Conservation (phyloP, 2,113 vertebrate species). For the Perca flavescens region DNA sequence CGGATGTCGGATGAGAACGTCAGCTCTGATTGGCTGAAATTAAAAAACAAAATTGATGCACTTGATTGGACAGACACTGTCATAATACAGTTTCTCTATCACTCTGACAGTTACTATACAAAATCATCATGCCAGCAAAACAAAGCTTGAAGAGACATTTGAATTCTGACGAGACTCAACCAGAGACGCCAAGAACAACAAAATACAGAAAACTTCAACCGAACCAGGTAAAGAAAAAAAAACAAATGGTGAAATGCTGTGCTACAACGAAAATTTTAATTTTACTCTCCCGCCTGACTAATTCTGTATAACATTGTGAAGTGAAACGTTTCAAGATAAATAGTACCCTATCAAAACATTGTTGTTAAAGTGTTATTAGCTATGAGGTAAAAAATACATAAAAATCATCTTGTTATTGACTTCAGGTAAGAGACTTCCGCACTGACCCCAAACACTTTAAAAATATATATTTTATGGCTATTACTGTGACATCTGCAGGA, state of each 20-base stretch:
- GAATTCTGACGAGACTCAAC: not conserved
- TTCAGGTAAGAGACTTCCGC: not conserved
- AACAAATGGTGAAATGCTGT: not conserved
- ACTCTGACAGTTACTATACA: no score
- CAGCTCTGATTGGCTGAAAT: no score
- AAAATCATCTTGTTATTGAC: not conserved
- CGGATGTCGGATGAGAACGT: no score
- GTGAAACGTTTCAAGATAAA: constrained; percentile 3
- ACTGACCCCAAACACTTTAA: no score
- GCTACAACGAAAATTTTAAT: not conserved
- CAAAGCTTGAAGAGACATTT: no score
- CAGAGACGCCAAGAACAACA: not conserved
- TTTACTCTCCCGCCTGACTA: not conserved
- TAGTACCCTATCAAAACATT: not conserved
- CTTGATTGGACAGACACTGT: no score
- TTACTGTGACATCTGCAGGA: constrained; percentile 7
- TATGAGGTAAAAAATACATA: not conserved
- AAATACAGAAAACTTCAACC: constrained; percentile 2
- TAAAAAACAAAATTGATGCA: no score
- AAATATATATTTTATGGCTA: not conserved
- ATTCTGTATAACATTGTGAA: not conserved
- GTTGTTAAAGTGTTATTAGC: not conserved
- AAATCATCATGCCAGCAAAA: no score
- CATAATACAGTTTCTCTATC: no score
- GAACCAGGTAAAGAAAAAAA: not conserved